A percentile compares a stretch with the other conserved stretches of the same genome.
These are phyloP conservation scores for Chaetodon trifasciatus DNA, from an alignment of 2,797 vertebrate species.

Conservation along the genomic window DNA sequence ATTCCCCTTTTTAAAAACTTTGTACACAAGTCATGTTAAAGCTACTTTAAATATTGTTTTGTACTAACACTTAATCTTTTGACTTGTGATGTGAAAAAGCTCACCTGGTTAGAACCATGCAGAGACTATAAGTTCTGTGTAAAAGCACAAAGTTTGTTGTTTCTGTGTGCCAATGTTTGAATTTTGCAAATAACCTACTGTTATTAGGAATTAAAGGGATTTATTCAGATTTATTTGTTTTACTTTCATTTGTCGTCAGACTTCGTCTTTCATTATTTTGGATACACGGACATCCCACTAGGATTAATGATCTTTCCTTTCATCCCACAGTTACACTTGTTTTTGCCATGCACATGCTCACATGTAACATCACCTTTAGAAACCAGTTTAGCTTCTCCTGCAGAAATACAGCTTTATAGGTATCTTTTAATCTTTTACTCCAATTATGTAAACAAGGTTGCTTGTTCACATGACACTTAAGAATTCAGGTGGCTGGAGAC, in stretches of 20 bases:
- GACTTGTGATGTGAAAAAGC: neutral
- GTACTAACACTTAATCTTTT: neutral
- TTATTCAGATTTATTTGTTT: constrained; percentile 2
- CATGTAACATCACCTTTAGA: neutral
- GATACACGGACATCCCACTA: neutral
- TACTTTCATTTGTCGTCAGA: neutral
- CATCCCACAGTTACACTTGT: neutral
- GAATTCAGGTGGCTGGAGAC: neutral
- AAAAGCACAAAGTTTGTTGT: neutral
- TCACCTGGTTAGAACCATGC: neutral
- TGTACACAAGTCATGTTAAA: too few relatives aligned
- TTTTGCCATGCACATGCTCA: neutral
- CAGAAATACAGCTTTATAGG: neutral
- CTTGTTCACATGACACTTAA: neutral
- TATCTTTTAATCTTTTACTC: neutral
- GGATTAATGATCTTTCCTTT: neutral
- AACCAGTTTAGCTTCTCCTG: neutral
- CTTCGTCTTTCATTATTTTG: neutral
- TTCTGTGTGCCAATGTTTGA: neutral
- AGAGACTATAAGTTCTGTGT: neutral
- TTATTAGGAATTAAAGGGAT: neutral
- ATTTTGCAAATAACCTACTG: neutral
- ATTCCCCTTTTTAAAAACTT: neutral
- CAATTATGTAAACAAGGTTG: neutral
- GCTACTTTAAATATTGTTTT: neutral